phyloP scores from a whole-genome alignment of 2,888 invertebrate genomes.

The Caenorhabditis sp. region DNA sequence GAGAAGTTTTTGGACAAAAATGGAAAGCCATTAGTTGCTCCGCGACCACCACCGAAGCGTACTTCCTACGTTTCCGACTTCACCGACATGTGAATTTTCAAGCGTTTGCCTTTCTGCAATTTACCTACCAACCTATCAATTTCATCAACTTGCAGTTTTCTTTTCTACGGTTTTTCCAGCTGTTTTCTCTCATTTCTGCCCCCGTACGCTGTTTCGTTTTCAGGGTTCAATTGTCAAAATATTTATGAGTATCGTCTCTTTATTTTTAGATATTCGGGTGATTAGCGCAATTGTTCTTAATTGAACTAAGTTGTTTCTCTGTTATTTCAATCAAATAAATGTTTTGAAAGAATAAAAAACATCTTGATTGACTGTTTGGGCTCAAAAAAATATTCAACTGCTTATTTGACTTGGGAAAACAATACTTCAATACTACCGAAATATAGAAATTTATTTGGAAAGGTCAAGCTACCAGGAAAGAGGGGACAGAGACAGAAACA shows the following conservation, averaged over 20 bases:
- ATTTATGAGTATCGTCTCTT: background rate
- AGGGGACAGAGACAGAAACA: slow-evolving; percentile 15
- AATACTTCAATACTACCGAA: background rate
- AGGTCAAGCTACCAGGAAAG: slow-evolving; percentile 26
- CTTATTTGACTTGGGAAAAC: too few relatives aligned
- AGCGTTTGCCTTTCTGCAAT: background rate
- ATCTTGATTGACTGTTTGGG: too few relatives aligned
- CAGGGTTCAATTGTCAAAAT: background rate
- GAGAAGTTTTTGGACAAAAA: slow-evolving; percentile 54
- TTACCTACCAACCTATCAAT: too few relatives aligned
- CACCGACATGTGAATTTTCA: slow-evolving; percentile 14
- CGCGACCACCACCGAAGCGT: slow-evolving; percentile 36
- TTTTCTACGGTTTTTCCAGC: background rate
- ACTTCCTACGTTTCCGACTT: slow-evolving; percentile 36
- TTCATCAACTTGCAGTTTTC: too few relatives aligned
- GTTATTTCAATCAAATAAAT: too few relatives aligned
- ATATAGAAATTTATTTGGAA: slow-evolving; percentile 4
- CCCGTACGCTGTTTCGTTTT: background rate
- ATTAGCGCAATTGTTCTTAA: slow-evolving; percentile 2
- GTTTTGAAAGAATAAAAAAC: too few relatives aligned
- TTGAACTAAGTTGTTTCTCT: too few relatives aligned
- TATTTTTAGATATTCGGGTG: slow-evolving; percentile 32
- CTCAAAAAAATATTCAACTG: too few relatives aligned
- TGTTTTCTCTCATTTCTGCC: background rate
- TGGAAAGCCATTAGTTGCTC: slow-evolving; percentile 49